Base-by-base conservation (phyloP, 92 coral and sea anemone species). In the Montipora capitata region DNA sequence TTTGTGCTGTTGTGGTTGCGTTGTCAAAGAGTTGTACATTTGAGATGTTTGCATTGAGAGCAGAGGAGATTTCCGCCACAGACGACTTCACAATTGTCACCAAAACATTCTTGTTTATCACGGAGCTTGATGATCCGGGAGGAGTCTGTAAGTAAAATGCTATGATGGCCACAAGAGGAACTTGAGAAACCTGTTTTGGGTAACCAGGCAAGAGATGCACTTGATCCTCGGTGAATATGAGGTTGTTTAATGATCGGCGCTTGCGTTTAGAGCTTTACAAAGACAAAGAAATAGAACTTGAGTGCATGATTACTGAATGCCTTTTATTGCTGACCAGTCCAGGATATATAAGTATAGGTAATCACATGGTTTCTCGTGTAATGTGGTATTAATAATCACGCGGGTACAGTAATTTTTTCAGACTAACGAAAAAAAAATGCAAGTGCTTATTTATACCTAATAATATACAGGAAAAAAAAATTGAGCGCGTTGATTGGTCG, bases 131-230 rank as follows among this genome's bases (percentile, higher is more conserved):
- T n/a, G 86, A 42, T 12, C 85, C 85, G 2, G 85, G 89, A 0
- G 93, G 93, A 39, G 41, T 77, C 59, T 89, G 86, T 10, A 89
- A 35, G 56, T 90, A 90, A 61, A 54, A 54, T 54, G 59, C 59
- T 54, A 54, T 1, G 10, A 54, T 15, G 15, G 59, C 59, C 59
- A 12, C 8, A 8, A 54, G 14, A 8, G 59, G 59, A 54, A 54
- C 59, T 54, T 54, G 59, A 1, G 59, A 8, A 9, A 3, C 14
- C 15, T 54, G 59, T 54, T 54, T 54, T 13, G 59, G 59, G 14
- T 54, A 54, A 54, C 14, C 59, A 54, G 59, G 59, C 12, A 54
- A 11, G 10, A 54, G 59, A 54, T 54, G 59, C 0, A 54, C 59
- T 54, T 54, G 59, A 8, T 54, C 59, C 15, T 54, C 14, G 59